These are phyloP conservation scores for Ellobius talpinus DNA, from an alignment of 2,113 vertebrate species.

Conservation along the genomic window DNA sequence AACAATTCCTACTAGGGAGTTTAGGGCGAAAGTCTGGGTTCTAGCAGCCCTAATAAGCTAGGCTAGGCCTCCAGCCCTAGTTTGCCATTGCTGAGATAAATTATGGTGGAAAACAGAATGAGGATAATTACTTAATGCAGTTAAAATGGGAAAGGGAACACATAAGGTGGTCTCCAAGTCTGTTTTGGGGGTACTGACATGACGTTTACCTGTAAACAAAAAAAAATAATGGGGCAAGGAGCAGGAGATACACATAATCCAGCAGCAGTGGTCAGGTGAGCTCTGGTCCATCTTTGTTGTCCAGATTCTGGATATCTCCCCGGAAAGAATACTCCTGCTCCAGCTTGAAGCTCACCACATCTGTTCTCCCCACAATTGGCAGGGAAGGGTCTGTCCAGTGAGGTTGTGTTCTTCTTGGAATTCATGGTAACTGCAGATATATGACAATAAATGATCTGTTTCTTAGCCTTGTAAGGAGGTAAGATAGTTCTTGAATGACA, in stretches of 20 bases:
- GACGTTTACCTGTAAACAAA: not conserved
- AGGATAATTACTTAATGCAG: not conserved
- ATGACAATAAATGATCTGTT: not conserved
- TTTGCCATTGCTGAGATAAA: not conserved
- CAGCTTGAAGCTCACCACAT: not conserved
- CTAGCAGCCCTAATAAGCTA: not conserved
- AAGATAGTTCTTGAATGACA: not conserved
- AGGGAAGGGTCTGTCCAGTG: not conserved
- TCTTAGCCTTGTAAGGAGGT: not conserved
- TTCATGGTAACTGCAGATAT: not conserved
- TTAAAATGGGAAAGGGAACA: too few species aligned
- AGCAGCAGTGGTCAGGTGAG: not conserved
- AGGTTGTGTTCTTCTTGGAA: not conserved
- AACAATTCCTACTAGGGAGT: not conserved
- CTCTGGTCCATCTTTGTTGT: not conserved
- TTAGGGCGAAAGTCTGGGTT: not conserved
- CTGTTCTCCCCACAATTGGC: too few species aligned
- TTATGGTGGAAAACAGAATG: too few species aligned
- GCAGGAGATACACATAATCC: too few species aligned
- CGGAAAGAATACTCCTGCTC: not conserved
- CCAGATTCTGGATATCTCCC: not conserved
- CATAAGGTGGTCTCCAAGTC: too few species aligned
- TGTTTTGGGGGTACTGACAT: not conserved
- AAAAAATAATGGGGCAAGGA: not conserved
- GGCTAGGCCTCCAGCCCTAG: too few species aligned